Evolutionary conservation across 2,113 vertebrate genomes (phyloP).

Genomic region (Phocoena phocoena): DNA sequence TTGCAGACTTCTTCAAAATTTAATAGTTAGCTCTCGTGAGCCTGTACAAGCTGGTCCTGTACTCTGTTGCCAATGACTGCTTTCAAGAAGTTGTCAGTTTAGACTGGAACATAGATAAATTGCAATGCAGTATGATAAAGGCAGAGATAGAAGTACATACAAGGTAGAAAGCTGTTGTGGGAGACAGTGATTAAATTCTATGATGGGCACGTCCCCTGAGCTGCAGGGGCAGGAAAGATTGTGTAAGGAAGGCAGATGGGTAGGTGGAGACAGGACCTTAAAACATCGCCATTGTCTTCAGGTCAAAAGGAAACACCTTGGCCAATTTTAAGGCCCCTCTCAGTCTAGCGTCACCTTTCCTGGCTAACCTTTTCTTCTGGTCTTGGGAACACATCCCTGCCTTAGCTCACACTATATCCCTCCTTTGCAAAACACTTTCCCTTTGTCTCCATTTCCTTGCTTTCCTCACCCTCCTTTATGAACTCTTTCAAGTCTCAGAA

Average conservation of each 20-base stretch:
- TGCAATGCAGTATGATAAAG: not conserved
- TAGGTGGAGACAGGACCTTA: not conserved
- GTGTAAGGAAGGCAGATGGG: not conserved
- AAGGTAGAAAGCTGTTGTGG: not conserved
- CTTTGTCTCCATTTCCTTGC: not conserved
- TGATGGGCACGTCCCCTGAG: not conserved
- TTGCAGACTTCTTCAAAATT: not conserved
- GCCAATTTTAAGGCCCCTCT: not conserved
- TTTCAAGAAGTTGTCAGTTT: not conserved
- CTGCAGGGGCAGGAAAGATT: not conserved
- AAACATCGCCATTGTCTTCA: not conserved
- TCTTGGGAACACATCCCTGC: not conserved
- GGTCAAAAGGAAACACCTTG: not conserved
- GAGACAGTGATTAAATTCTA: not conserved
- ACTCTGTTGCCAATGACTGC: not conserved
- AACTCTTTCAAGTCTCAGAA: not conserved
- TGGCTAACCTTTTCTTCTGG: not conserved
- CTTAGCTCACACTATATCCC: not conserved
- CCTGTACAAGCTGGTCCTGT: not conserved
- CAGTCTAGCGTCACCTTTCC: not conserved
- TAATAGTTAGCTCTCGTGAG: not conserved
- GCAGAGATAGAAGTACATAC: not conserved
- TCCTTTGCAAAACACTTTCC: not conserved
- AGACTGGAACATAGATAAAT: too few relatives aligned
- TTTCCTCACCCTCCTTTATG: not conserved